Conservation (phyloP, 2,888 invertebrate genomes). For the Drosophila prolongata region DNA sequence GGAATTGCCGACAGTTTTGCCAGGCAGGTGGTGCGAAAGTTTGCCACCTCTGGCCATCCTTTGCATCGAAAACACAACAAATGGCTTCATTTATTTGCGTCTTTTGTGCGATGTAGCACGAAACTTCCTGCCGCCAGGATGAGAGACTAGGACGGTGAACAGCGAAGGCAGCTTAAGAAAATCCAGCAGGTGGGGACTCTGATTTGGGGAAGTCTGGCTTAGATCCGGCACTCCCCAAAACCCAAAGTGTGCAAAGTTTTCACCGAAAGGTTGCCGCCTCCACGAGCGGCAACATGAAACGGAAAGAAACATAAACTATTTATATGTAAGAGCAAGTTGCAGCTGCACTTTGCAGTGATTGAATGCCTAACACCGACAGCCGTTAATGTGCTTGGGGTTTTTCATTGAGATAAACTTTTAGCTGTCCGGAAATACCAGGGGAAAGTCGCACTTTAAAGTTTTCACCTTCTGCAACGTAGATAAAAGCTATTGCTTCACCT, state of each 20-base stretch:
- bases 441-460: conserved; percentile 45
- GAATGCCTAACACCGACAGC: conserved; percentile 55
- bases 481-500: background rate
- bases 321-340: conserved; percentile 60
- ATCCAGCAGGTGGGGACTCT: background rate
- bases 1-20: conserved; percentile 78
- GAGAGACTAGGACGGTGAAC: conserved; percentile 20
- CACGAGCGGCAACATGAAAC: conserved; percentile 13
- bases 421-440: conserved; percentile 36
- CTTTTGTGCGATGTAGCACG: conserved; percentile 73
- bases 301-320: conserved; percentile 57
- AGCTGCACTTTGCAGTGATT: conserved; percentile 62
- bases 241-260: conserved; percentile 61
- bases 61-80: conserved; percentile 76
- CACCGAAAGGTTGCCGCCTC: conserved; percentile 41
- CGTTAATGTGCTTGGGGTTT: conserved; percentile 47
- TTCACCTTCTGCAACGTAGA: conserved; percentile 12
- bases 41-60: conserved; percentile 55
- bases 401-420: conserved; percentile 31
- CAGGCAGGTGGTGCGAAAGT: conserved; percentile 60
- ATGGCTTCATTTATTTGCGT: conserved; percentile 80
- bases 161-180: conserved; percentile 15
- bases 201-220: conserved; percentile 48
- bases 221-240: conserved; percentile 23
- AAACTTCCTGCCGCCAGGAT: conserved; percentile 53